Base-by-base conservation (phyloP, 2,113 vertebrate species). In the Recurvirostra avosetta region DNA sequence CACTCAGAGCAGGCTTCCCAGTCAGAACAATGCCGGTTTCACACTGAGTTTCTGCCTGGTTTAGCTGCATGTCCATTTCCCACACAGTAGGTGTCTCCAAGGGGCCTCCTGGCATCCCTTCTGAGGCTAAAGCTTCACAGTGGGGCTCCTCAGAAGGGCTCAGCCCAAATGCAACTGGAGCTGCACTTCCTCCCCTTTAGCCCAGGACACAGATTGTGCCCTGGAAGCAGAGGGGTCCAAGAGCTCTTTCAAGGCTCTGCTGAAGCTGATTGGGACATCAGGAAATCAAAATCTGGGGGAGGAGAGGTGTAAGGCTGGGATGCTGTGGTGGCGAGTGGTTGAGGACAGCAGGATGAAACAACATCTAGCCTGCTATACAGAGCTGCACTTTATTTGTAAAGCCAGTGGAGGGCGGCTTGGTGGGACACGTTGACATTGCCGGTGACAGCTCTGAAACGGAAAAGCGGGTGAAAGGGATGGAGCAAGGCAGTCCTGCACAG, bases 61-160 rank as follows among this genome's bases (percentile, higher is more conserved):
- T 82, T 63, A 40, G 59, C 49, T 34, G 41, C 1, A 1, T 43
- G n/a, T 17, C 59, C 8, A 0, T 56, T 79, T 53, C n/a, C 38
- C 41, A 49, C 0, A 2, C 27, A n/a, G 16, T 6, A 43, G n/a
- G 17, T 4, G 3, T 43, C 50, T 77, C 53, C 40, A 36, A 23
- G 34, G 43, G 53, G 73, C 65, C 53, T 91, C 66, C 52, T n/a
- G 32, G 36, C 50, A 67, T 72, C 58, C 36, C 34, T 86, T 67
- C 58, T 58, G 58, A 58, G 65, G 59, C 34, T 47, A 63, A 36
- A 80, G 63, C 62, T 91, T 85, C 74, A 58, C 52, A 29, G 21
- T n/a, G 36, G 16, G 25, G 34, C 53, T 80, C 58, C 53, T 90
- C 49, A 73, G 52, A 66, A 92, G 41, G 73, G 34, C 38, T 53